phyloP scores from a whole-genome alignment of 2,888 invertebrate genomes.

The Drosophila fulvimacula region DNA sequence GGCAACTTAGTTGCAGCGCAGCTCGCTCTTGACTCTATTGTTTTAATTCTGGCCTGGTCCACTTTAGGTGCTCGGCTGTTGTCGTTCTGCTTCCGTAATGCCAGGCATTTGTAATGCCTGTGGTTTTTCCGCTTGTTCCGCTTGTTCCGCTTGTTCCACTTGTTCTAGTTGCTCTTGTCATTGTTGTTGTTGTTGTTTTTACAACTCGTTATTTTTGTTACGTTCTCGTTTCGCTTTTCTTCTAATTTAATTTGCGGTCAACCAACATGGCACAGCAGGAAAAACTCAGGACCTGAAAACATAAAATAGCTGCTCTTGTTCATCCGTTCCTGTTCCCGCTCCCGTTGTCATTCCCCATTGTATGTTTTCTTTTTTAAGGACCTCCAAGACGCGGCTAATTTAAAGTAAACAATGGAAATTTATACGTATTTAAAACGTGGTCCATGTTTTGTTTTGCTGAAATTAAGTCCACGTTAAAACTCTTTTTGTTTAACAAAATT shows the following conservation, averaged over 20 bases:
- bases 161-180: background rate
- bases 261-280: constrained; percentile 65
- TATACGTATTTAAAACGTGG: background rate
- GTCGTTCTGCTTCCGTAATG: constrained; percentile 49
- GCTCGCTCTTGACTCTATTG: constrained; percentile 38
- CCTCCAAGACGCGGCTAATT: constrained; percentile 31
- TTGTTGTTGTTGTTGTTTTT: constrained; percentile 19
- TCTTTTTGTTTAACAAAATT: background rate
- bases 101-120: constrained; percentile 41
- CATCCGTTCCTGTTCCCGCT: background rate
- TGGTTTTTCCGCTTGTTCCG: constrained; percentile 22
- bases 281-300: constrained; percentile 33
- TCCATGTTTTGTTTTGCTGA: background rate
- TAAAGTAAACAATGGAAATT: background rate
- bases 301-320: constrained; percentile 56
- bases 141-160: constrained; percentile 24
- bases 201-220: constrained; percentile 67
- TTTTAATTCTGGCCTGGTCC: constrained; percentile 60
- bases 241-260: constrained; percentile 79
- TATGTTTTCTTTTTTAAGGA: constrained; percentile 22
- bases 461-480: background rate
- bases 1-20: constrained; percentile 56
- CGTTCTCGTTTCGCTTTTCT: constrained; percentile 63
- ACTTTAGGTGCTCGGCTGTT: constrained; percentile 44
- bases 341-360: background rate